Conservation (phyloP, 2,797 vertebrate genomes). For the Emys orbicularis region DNA sequence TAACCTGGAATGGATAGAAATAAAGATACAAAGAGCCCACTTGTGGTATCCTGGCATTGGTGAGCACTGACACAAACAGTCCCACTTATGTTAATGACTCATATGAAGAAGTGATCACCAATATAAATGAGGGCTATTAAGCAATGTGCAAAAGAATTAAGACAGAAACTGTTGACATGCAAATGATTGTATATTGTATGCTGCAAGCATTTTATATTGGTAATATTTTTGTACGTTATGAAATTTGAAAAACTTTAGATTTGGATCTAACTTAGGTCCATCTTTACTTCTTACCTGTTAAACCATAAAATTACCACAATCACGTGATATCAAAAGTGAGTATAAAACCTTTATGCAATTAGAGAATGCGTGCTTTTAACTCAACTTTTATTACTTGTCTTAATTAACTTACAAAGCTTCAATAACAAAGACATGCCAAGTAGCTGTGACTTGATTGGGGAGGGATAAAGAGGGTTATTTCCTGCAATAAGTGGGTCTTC, state of each 20-base stretch:
- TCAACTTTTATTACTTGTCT: not conserved
- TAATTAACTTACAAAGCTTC: not conserved
- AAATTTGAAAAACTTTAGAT: not conserved
- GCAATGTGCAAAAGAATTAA: not conserved
- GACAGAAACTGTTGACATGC: not conserved
- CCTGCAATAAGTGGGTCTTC: not conserved
- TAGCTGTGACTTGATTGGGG: not conserved
- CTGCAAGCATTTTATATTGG: not conserved
- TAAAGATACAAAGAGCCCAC: not conserved
- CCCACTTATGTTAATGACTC: not conserved
- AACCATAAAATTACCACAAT: not conserved
- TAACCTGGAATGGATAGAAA: not conserved
- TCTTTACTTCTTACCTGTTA: not conserved
- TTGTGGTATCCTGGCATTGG: not conserved
- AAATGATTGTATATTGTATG: not conserved
- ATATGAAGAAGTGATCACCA: not conserved
- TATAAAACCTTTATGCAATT: not conserved
- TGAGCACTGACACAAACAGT: conserved; percentile 16
- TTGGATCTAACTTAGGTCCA: not conserved
- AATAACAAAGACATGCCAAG: not conserved
- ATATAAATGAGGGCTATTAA: not conserved
- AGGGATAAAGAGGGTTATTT: not conserved
- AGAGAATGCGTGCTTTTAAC: not conserved
- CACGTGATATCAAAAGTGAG: not conserved
- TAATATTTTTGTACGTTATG: not conserved